Conservation (phyloP, 2,797 vertebrate species). For the Pseudomugil tenellus region DNA sequence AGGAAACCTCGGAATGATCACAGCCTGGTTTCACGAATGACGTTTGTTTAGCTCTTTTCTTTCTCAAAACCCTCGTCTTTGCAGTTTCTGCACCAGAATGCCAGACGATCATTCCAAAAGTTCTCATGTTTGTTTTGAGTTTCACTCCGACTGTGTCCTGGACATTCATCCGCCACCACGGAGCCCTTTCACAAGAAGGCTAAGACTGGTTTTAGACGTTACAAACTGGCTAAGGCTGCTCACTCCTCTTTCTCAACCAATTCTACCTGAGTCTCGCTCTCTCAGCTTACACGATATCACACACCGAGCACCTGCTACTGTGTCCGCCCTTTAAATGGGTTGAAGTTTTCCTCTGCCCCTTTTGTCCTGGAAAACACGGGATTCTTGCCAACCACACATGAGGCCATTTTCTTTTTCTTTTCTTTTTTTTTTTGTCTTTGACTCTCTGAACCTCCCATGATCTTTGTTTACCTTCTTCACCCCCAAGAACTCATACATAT, state of each 20-base stretch:
- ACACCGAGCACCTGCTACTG: slow-evolving; percentile 63
- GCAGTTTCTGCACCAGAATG: slow-evolving; percentile 56
- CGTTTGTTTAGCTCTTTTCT: slow-evolving; percentile 49
- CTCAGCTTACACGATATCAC: slow-evolving; percentile 60
- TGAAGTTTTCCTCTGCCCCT: slow-evolving; percentile 69
- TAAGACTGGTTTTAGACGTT: slow-evolving; percentile 65
- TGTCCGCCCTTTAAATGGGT: slow-evolving; percentile 75
- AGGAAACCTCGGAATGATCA: slow-evolving; percentile 44
- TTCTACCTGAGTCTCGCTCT: slow-evolving; percentile 66
- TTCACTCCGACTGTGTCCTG: slow-evolving; percentile 57
- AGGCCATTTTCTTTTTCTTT: slow-evolving; percentile 60
- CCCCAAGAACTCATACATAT: slow-evolving; percentile 74
- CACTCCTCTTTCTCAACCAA: slow-evolving; percentile 70
- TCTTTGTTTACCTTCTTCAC: slow-evolving; percentile 77
- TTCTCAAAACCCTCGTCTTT: slow-evolving; percentile 49
- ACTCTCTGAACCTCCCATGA: slow-evolving; percentile 79
- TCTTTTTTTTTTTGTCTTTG: slow-evolving; percentile 52
- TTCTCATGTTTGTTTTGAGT: slow-evolving; percentile 52
- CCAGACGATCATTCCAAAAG: slow-evolving; percentile 77
- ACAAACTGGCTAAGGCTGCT: slow-evolving; percentile 67
- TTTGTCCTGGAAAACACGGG: slow-evolving; percentile 67
- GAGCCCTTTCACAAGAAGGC: slow-evolving; percentile 64
- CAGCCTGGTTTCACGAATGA: slow-evolving; percentile 33
- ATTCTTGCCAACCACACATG: slow-evolving; percentile 71
- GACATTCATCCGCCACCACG: slow-evolving; percentile 57